These are phyloP conservation scores for Heteronetta atricapilla DNA, from an alignment of 2,113 vertebrate species.

Conservation along the genomic window DNA sequence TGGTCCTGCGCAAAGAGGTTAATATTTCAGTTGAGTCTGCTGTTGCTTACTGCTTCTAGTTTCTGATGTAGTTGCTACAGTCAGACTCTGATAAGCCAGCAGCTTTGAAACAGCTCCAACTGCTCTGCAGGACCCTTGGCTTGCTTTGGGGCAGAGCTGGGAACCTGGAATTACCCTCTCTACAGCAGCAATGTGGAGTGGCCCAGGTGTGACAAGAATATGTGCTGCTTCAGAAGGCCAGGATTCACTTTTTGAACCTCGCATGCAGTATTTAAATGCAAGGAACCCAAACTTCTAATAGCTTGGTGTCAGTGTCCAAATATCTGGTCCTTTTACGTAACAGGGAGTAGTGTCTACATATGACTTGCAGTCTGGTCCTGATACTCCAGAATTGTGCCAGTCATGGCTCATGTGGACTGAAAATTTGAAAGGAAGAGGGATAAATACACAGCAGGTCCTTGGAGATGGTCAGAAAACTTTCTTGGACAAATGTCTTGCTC, in stretches of 20 bases:
- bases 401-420: not conserved
- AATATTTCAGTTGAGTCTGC: not conserved
- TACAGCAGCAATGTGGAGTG: not conserved
- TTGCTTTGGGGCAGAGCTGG: not conserved
- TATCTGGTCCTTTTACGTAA: rapidly evolving
- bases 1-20: not conserved
- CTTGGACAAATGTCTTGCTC: not conserved
- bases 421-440: not conserved
- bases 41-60: not conserved
- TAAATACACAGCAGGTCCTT: not conserved
- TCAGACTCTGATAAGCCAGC: not conserved
- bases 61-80: not conserved
- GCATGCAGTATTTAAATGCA: rapidly evolving
- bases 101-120: not conserved
- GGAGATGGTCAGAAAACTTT: not conserved
- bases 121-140: not conserved
- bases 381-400: no score
- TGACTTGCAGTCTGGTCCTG: rapidly evolving
- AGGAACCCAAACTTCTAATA: not conserved
- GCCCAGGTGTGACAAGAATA: not conserved
- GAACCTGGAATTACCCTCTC: not conserved
- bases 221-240: not conserved
- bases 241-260: not conserved
- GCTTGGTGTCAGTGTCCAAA: not conserved
- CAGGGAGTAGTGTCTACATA: not conserved